These are phyloP conservation scores for Pseudochromis fuscus DNA, from an alignment of 2,797 vertebrate genomes.

Conservation along the genomic window DNA sequence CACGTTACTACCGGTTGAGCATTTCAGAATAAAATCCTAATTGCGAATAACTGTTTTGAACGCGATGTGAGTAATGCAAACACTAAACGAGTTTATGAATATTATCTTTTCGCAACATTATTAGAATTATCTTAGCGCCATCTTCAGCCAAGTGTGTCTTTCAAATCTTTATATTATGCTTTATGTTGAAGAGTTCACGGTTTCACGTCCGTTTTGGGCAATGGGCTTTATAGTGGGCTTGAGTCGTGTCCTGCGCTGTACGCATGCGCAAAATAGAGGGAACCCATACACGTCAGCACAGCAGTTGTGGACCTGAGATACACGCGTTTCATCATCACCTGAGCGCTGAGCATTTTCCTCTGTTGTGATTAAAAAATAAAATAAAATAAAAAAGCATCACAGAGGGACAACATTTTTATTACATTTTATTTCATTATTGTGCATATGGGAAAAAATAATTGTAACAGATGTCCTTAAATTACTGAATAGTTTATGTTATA, in stretches of 20 bases:
- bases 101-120: fast-evolving
- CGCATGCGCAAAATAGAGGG: slow-evolving; percentile 79
- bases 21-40: slow-evolving; percentile 48
- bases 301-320: slow-evolving; percentile 19
- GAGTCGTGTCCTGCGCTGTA: neutral
- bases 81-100: fast-evolving
- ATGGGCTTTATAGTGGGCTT: neutral
- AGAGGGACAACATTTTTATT: no score
- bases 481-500: no score
- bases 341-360: neutral
- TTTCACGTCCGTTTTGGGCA: neutral
- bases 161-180: fast-evolving
- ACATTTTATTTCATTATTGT: no score
- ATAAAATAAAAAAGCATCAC: neutral
- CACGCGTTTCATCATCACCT: slow-evolving; percentile 14
- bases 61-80: fast-evolving
- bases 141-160: fast-evolving
- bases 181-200: slow-evolving; percentile 6
- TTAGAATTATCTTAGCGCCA: fast-evolving
- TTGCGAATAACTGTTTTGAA: fast-evolving
- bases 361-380: neutral
- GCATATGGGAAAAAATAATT: no score
- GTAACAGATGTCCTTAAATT: no score
- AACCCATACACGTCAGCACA: slow-evolving; percentile 84
- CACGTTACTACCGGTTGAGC: fast-evolving